Conservation (phyloP, 1,140 invertebrate genomes). For the Aphaenogaster floridana region DNA sequence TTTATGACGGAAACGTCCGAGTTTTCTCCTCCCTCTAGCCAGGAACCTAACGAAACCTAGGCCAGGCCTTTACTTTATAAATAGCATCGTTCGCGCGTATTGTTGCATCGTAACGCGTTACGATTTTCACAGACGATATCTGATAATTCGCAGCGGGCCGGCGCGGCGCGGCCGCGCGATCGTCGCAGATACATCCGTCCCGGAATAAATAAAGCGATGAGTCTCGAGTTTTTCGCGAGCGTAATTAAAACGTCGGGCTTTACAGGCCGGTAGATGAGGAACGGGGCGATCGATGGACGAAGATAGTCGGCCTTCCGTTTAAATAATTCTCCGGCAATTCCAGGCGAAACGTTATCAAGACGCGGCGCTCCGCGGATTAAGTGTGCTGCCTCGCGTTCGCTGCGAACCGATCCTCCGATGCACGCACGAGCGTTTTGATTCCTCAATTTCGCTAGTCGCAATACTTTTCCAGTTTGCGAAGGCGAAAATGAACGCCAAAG, state of each 20-base stretch:
- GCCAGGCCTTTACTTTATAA: not conserved
- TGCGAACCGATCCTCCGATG: not conserved
- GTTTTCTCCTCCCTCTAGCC: not conserved
- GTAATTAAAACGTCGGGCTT: conserved; percentile 46
- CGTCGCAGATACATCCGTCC: conserved; percentile 29
- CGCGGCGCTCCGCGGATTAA: not conserved
- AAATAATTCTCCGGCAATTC: conserved; percentile 39
- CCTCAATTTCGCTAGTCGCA: not conserved
- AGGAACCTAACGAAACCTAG: not conserved
- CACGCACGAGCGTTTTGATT: not conserved
- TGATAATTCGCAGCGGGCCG: not conserved
- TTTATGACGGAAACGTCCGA: not conserved
- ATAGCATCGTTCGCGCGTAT: not conserved
- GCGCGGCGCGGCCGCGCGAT: not conserved
- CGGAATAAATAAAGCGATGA: conserved; percentile 43
- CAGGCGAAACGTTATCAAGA: not conserved
- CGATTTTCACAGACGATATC: conserved; percentile 15
- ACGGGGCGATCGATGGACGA: conserved; percentile 13
- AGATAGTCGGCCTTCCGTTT: conserved; percentile 31
- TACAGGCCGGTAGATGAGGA: not conserved
- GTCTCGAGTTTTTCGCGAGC: conserved; percentile 43
- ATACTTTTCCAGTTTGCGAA: not conserved
- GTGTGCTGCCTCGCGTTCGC: not conserved
- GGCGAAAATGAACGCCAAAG: conserved; percentile 52
- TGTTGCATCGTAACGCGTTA: not conserved